phyloP scores from a whole-genome alignment of 2,113 vertebrate genomes.

The Sorex fumeus region DNA sequence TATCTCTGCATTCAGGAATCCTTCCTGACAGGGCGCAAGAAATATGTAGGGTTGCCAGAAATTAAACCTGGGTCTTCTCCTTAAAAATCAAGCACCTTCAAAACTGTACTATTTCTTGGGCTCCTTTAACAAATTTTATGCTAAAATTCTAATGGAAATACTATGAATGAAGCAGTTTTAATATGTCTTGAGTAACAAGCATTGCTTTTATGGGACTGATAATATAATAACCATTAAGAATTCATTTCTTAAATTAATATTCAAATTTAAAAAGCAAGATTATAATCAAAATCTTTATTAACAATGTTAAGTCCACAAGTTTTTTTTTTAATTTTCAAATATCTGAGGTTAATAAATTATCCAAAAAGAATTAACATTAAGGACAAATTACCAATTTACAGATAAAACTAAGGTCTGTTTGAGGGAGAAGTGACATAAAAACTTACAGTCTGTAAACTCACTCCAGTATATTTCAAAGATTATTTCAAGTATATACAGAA shows the following conservation, averaged over 20 bases:
- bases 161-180: background rate
- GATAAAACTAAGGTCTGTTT: background rate
- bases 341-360: background rate
- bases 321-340: background rate
- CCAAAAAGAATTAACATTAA: background rate
- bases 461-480: background rate
- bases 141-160: background rate
- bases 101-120: too few relatives aligned
- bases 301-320: background rate
- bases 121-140: too few relatives aligned
- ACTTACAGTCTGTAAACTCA: background rate
- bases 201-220: background rate
- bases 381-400: background rate
- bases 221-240: background rate
- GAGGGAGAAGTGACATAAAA: background rate
- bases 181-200: constrained; percentile 4
- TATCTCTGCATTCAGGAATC: too few relatives aligned
- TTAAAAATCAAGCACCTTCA: too few relatives aligned
- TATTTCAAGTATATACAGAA: background rate
- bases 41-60: too few relatives aligned
- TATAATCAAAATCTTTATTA: background rate
- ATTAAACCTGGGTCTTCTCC: too few relatives aligned
- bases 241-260: background rate
- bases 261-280: constrained; percentile 27
- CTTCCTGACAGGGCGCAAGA: too few relatives aligned